Percentiles rank a stretch among this genome's conserved stretches.
These are phyloP conservation scores for Thereva nobilitata DNA, from an alignment of 2,888 invertebrate genomes.

Conservation along the genomic window DNA sequence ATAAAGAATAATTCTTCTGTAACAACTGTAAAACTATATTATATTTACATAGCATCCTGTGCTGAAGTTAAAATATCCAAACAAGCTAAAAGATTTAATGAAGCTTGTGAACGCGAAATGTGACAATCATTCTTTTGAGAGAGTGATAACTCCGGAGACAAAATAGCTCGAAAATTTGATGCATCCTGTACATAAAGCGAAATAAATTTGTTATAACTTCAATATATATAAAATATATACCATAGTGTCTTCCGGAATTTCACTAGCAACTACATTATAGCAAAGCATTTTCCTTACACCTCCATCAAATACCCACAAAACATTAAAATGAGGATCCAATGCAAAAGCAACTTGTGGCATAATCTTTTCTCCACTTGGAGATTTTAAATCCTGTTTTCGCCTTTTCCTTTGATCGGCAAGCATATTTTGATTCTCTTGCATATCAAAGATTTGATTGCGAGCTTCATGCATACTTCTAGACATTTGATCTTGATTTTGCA, in stretches of 20 bases:
- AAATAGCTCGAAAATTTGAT: constrained; percentile 62
- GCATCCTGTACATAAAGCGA: constrained; percentile 48
- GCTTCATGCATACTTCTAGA: constrained; percentile 58
- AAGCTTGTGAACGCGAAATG: constrained; percentile 85
- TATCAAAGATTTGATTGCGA: constrained; percentile 56
- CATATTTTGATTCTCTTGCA: constrained; percentile 50
- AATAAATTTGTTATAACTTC: background rate
- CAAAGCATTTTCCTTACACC: constrained; percentile 66
- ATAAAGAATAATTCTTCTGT: background rate
- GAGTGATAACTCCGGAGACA: constrained; percentile 81
- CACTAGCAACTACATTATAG: constrained; percentile 83
- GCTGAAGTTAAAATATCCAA: constrained; percentile 86
- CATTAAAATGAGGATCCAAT: constrained; percentile 89
- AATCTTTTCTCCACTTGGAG: constrained; percentile 47
- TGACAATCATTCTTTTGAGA: constrained; percentile 71
- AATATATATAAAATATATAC: constrained; percentile 43
- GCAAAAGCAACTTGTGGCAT: constrained; percentile 57
- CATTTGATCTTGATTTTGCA: constrained; percentile 29
- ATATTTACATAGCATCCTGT: constrained; percentile 67
- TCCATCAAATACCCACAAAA: constrained; percentile 88
- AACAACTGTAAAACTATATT: background rate
- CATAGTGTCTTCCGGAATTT: constrained; percentile 58
- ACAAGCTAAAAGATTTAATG: constrained; percentile 85
- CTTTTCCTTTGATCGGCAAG: constrained; percentile 46
- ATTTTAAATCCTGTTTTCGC: constrained; percentile 45